Evolutionary conservation across 2,797 vertebrate genomes (phyloP), one percentile per base, ranked within the genome.

Genomic region (Apogon talboti): DNA sequence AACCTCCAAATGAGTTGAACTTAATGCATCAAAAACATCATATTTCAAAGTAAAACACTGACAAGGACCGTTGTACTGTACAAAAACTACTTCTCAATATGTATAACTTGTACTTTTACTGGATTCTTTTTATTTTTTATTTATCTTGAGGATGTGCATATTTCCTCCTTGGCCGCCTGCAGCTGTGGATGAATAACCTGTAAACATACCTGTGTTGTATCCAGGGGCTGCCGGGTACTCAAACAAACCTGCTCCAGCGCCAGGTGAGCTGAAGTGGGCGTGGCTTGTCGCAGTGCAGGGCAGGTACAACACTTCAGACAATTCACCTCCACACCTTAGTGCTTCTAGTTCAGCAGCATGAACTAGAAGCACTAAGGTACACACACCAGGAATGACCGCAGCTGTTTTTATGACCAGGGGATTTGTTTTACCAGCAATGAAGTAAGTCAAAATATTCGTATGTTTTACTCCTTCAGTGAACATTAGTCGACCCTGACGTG

Each of bases 201-300:
- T 50, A 43, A n/a, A 45, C 14, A n/a, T 1, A 3, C 21, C 2
- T 48, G 50, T 35, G 11, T 7, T 11, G 37, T 24, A 38, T 44
- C 44, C 62, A 41, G 47, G 19, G 50, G 53, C 21, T 43, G 33
- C 33, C 19, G 30, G 18, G 7, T 1, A 49, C 60, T 12, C 40
- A 41, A 71, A 79, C 72, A 78, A 64, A 79, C 70, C 79, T 70
- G 70, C 69, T 65, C 37, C 56, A 5, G 13, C 44, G 3, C 28
- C 76, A 83, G 87, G 84, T 84, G 83, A 84, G 71, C 56, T 1
- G 19, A 67, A 65, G 49, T 62, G 82, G 89, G 84, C 33, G 68
- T 72, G 30, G 78, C 75, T 48, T 68, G 9, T 46, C 5, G 0
- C 38, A 14, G 21, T 35, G 53, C 37, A 16, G 62, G 56, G 70